Percentiles rank a stretch among this genome's conserved stretches.
Evolutionary conservation across 2,113 vertebrate species (phyloP).

Genomic region (Cyprinodon brontotheroides): DNA sequence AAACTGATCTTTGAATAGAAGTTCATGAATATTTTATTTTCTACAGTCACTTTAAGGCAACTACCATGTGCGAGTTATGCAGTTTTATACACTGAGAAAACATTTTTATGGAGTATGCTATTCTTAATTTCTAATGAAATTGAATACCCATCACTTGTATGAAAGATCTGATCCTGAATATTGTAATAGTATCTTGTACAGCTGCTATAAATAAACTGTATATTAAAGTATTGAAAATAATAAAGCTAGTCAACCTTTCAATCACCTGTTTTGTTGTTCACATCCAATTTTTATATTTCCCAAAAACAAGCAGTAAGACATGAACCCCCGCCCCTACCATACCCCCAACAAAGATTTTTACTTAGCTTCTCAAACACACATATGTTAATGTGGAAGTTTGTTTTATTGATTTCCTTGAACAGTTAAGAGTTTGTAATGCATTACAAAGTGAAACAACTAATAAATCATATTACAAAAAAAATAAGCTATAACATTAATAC

Average conservation of each 20-base stretch:
- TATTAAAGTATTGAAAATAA: too few relatives aligned
- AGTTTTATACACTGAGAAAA: not conserved
- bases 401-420: not conserved
- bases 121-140: not conserved
- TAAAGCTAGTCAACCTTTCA: not conserved
- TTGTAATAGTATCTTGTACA: not conserved
- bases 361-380: not conserved
- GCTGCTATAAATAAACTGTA: not conserved
- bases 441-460: not conserved
- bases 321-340: too few relatives aligned
- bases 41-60: not conserved
- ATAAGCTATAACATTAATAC: too few relatives aligned
- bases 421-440: not conserved
- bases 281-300: not conserved
- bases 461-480: not conserved
- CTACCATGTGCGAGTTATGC: not conserved
- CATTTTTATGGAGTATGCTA: not conserved
- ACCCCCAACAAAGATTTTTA: not conserved
- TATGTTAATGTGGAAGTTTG: not conserved
- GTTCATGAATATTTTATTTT: not conserved
- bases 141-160: not conserved
- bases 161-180: not conserved
- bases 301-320: not conserved
- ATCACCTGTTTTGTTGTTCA: too few relatives aligned
- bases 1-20: not conserved